Base-by-base conservation (phyloP, 2,888 invertebrate genomes). In the Drosophila barbarae region DNA sequence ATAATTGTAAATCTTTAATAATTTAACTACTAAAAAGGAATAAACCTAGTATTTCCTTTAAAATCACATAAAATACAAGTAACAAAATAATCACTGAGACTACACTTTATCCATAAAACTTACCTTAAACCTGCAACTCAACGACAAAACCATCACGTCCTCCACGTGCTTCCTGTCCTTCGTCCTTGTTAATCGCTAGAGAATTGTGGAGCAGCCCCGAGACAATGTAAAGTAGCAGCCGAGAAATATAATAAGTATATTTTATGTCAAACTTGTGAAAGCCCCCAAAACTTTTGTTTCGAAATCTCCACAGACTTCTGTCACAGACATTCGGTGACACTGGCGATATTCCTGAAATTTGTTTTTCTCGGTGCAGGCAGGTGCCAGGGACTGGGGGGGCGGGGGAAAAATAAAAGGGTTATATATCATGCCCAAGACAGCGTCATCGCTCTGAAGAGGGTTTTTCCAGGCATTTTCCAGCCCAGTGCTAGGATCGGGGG, bases 381-480 rank as follows among this genome's bases (percentile, higher is more conserved):
- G 61, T 65, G 54, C 32, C 42, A 23, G 53, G 13, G 66, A 42
- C 8, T 15, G 18, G 39, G 1, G 34, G 66, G 54, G 5, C 10
- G 15, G 35, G 6, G 34, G 28, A 21, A 18, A 46, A 57, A 56
- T 47, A 61, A 68, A 70, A 53, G 52, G 70, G 46, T 70, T 70
- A 84, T 79, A 80, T 83, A 80, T 80, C 79, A 85, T 77, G 72
- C 71, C 74, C 61, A 55, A 69, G 72, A 67, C 67, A 72, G 58
- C 76, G 69, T 66, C 77, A 64, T 35, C 57, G 75, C 72, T 59
- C 59, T 71, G 77, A 77, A 77, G 81, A 77, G 76, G 81, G 68
- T 69, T 44, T 53, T 49, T 26, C 34, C 60, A 42, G 32, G 53
- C 12, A 53, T 65, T 64, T 42, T 58, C 59, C 58, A 28, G 32